Evolutionary conservation across 2,888 invertebrate genomes (phyloP), one percentile per base, ranked within the genome.

Genomic region (Eremobia ochroleuca): DNA sequence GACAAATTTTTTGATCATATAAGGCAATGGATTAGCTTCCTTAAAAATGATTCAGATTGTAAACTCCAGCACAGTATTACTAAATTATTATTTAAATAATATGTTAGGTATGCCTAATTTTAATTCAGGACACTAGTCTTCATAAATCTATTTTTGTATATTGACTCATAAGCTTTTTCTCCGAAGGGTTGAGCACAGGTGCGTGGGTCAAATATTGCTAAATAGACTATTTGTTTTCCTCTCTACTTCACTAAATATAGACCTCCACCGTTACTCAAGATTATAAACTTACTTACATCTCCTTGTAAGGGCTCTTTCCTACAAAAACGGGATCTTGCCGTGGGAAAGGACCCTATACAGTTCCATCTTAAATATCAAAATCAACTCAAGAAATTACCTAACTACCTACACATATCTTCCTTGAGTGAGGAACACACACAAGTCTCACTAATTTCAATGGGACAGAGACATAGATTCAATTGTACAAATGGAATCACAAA

Each of bases 401-500:
- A n/a, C n/a, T 13, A 34, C 28, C 11, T n/a, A 15, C 25, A 11
- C 25, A n/a, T 6, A 21, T n/a, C 46, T 8, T n/a, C 28, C 58
- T 77, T 1, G 1, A 52, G 49, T 5, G 6, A 25, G 46, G 64
- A 52, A 74, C 55, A 52, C 40, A 79, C 61, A 80, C 81, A 73
- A 84, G 37, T 58, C 37, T 46, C 25, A 64, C 62, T 77, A 77
- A 84, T 73, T 85, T 49, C 77, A 74, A 77, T 85, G 70, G 70
- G 31, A 71, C 37, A 82, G 69, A 71, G 74, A 83, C 79, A 79
- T 73, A 64, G 59, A 82, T 82, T 79, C 83, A 88, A 87, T 82
- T 67, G 72, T 65, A 85, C 73, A 87, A 85, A 83, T 86, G 80
- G 85, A 84, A 85, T 86, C 82, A 73, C 86, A 81, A 85, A 86